Evolutionary conservation across 2,888 invertebrate species (phyloP).

Genomic region (Lepidocyrtinus sp.): DNA sequence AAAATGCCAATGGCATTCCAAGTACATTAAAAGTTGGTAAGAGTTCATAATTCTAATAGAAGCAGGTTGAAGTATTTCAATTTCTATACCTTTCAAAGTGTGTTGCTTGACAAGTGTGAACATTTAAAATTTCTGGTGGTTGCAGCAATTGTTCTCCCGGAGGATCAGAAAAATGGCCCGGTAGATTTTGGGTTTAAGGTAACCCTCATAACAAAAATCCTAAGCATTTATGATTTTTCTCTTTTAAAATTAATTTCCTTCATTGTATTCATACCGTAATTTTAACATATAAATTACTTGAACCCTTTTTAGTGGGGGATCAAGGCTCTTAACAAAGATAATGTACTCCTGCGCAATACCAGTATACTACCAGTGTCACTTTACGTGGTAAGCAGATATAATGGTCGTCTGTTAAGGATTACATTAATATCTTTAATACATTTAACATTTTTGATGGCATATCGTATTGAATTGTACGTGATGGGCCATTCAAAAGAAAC

Average conservation of each 20-base stretch:
- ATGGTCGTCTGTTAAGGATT: no score
- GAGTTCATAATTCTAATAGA: neutral
- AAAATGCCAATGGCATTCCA: constrained; percentile 32
- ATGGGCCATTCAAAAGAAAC: no score
- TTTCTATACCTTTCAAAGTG: neutral
- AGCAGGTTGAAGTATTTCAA: no score
- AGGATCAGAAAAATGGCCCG: constrained; percentile 65
- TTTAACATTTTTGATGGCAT: no score
- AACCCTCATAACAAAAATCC: no score
- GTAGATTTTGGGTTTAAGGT: constrained; percentile 67
- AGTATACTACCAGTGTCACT: constrained; percentile 83
- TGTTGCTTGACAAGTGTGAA: constrained; percentile 6
- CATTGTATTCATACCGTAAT: no score
- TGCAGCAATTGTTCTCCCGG: constrained; percentile 66
- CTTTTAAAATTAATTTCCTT: no score
- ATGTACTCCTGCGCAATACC: constrained; percentile 80
- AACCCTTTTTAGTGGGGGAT: constrained; percentile 68
- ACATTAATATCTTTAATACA: no score
- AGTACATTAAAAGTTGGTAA: constrained; percentile 46
- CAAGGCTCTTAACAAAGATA: constrained; percentile 79
- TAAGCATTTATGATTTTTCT: no score
- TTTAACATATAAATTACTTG: no score
- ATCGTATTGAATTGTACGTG: no score
- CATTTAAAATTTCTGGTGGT: neutral
- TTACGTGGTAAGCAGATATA: no score